Evolutionary conservation across 2,797 vertebrate species (phyloP).

Genomic region (Molossus alvarezi): DNA sequence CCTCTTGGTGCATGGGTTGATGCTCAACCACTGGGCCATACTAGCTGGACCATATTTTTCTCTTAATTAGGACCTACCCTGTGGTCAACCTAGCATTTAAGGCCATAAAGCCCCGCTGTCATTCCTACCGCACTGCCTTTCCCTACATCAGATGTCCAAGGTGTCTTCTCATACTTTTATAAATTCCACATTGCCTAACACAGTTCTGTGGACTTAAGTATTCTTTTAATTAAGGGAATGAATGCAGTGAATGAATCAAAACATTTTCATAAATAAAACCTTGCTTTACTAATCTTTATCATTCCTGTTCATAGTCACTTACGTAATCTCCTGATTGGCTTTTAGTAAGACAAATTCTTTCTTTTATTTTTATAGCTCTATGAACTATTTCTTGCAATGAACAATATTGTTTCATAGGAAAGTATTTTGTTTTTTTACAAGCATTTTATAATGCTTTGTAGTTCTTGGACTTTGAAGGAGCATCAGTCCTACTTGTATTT

Average conservation of each 20-base stretch:
- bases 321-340: constrained; percentile 2
- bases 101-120: neutral
- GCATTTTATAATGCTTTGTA: constrained; percentile 10
- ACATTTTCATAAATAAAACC: constrained; percentile 52
- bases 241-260: neutral
- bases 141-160: neutral
- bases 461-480: constrained; percentile 14
- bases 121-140: neutral
- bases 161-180: neutral
- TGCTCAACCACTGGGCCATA: too few relatives aligned
- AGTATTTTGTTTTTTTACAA: neutral
- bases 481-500: neutral
- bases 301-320: neutral
- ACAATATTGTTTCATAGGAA: neutral
- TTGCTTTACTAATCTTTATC: constrained; percentile 18
- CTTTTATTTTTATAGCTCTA: neutral
- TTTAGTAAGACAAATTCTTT: neutral
- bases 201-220: constrained; percentile 5
- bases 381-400: constrained; percentile 36
- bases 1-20: too few relatives aligned
- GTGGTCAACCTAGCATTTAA: neutral
- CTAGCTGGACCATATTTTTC: neutral
- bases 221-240: constrained; percentile 49
- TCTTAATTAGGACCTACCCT: neutral
- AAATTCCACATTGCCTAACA: neutral